Evolutionary conservation across 2,888 invertebrate genomes (phyloP).

Genomic region (Ophraella communa): DNA sequence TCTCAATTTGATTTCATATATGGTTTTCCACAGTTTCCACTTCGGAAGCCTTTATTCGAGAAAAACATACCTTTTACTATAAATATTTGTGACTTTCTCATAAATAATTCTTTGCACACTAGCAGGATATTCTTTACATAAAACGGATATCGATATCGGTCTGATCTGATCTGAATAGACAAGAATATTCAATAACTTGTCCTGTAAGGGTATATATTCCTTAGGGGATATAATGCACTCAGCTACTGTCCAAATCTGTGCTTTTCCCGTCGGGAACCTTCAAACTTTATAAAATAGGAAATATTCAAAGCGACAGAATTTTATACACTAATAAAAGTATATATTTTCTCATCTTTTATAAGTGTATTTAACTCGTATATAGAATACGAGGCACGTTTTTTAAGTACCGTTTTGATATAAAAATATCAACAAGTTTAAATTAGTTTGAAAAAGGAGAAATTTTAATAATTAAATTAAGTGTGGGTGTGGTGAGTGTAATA

Average conservation of each 20-base stretch:
- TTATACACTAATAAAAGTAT: conserved; percentile 32
- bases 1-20: conserved; percentile 24
- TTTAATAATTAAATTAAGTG: too few relatives aligned
- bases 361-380: too few relatives aligned
- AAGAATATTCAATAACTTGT: conserved; percentile 54
- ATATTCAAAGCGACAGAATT: conserved; percentile 53
- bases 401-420: too few relatives aligned
- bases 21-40: conserved; percentile 26
- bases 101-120: conserved; percentile 49
- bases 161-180: conserved; percentile 52
- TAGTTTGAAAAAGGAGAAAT: too few relatives aligned
- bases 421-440: too few relatives aligned
- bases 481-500: too few relatives aligned
- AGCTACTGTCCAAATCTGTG: conserved; percentile 58
- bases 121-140: conserved; percentile 48
- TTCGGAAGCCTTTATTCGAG: conserved; percentile 24
- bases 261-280: conserved; percentile 52
- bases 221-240: conserved; percentile 52
- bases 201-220: conserved; percentile 51
- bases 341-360: neutral
- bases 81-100: conserved; percentile 44
- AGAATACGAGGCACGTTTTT: too few relatives aligned
- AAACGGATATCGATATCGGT: conserved; percentile 48
- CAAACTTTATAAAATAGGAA: conserved; percentile 54
- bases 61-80: conserved; percentile 26